Percentiles rank a stretch among this genome's conserved stretches.
Conservation (phyloP, 2,888 invertebrate genomes). For the Arctia plantaginis region DNA sequence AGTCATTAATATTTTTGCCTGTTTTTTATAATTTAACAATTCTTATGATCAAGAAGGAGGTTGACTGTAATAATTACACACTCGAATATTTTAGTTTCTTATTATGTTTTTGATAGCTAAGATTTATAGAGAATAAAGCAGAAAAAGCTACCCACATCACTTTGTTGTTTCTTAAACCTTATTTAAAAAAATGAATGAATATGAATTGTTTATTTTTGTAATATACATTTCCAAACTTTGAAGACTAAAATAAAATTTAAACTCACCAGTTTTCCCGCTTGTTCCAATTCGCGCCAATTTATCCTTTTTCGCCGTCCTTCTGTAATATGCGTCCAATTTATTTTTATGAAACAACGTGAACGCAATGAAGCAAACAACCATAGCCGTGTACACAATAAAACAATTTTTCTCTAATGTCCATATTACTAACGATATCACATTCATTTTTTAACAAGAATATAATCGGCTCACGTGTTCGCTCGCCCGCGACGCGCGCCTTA, state of each 20-base stretch:
- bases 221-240: background rate
- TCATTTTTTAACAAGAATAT: conserved; percentile 64
- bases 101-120: too few relatives aligned
- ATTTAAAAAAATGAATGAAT: too few relatives aligned
- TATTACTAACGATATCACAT: conserved; percentile 73
- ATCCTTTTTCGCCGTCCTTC: conserved; percentile 62
- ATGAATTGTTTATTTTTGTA: too few relatives aligned
- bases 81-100: too few relatives aligned
- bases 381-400: conserved; percentile 74
- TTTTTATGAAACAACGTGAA: conserved; percentile 79
- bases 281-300: conserved; percentile 63
- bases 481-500: conserved; percentile 41
- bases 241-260: background rate
- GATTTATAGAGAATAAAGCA: too few relatives aligned
- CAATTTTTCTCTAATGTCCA: conserved; percentile 81
- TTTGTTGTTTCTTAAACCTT: too few relatives aligned
- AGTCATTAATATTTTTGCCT: too few relatives aligned
- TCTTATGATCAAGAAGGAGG: too few relatives aligned
- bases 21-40: too few relatives aligned
- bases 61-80: too few relatives aligned
- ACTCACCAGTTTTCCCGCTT: conserved; percentile 58
- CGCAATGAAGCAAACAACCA: conserved; percentile 72
- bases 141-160: too few relatives aligned
- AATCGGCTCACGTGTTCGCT: conserved; percentile 29
- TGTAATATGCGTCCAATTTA: conserved; percentile 69